Conservation (phyloP, 2,113 vertebrate species). For the Anser brachyrhynchus region DNA sequence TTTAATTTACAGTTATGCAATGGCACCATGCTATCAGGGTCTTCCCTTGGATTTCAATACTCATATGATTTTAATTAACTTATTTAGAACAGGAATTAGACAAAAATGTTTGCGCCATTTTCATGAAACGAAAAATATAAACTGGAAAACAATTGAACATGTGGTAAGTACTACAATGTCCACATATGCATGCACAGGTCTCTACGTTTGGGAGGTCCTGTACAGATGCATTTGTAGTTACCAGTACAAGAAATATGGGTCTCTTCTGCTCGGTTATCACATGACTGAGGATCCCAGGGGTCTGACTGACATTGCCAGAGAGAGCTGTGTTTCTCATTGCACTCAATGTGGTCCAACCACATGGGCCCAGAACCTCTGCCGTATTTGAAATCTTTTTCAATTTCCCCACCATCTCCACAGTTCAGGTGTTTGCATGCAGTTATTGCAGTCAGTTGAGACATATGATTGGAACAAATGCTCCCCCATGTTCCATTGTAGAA, state of each 20-base stretch:
- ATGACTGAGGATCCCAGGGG: slow-evolving; percentile 46
- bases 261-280: slow-evolving; percentile 51
- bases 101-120: neutral
- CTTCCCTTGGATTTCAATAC: neutral
- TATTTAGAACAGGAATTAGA: neutral
- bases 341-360: slow-evolving; percentile 50
- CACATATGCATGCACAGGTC: neutral
- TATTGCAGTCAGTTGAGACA: slow-evolving; percentile 15
- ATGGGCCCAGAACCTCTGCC: slow-evolving; percentile 48
- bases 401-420: neutral
- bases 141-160: neutral
- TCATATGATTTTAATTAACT: neutral
- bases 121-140: neutral
- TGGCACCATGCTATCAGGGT: neutral
- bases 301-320: slow-evolving; percentile 66
- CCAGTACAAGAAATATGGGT: slow-evolving; percentile 56
- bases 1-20: neutral
- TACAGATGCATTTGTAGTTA: slow-evolving; percentile 13
- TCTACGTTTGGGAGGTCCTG: neutral
- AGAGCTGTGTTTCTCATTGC: neutral
- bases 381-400: neutral
- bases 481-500: slow-evolving; percentile 64
- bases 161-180: neutral
- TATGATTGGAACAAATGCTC: slow-evolving; percentile 40
- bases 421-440: slow-evolving; percentile 53